Base-by-base conservation (phyloP, 2,888 invertebrate genomes). In the Selenia dentaria region DNA sequence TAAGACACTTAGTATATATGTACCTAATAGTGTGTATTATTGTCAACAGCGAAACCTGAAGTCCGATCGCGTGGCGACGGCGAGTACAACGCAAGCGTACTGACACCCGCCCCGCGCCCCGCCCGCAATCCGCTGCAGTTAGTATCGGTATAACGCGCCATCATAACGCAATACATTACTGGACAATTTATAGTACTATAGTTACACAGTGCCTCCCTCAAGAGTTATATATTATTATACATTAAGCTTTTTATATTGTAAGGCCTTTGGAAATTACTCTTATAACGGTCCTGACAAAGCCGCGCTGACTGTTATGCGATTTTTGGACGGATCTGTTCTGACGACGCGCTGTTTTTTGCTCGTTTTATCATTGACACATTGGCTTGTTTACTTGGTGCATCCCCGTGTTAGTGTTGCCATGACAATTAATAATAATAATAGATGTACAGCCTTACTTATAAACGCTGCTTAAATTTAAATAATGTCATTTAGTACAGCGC, bases 71-170 rank as follows among this genome's bases (percentile, higher is more conserved):
- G 16, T 3, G 16, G 68, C 87, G 6, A 71, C 84, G 31, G 88
- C 88, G 24, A 85, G 84, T 67, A 86, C 89, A 54, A 90, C 90
- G 59, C 90, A 87, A 68, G 89, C 89, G 74, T 90, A 90, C 90
- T 90, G 90, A 90, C 89, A 76, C 76, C 64, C 72, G 73, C 65
- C 72, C 57, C 45, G 49, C 62, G 49, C 74, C 62, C 74, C 80
- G 81, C 83, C 79, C 77, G 71, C 81, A 75, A 67, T 75, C 70
- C 80, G 81, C 74, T 75, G 83, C 79, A 79, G 77, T 62, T 80
- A 79, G 76, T 72, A 56, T 66, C 68, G 57, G 60, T 64, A 62
- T 59, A 58, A 62, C 57, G 55, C 62, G 57, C 60, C 63, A 54
- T 55, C 59, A 57, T 58, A 65, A 60, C 64, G 57, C 69, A 57